These are phyloP conservation scores for Macroteleia sp. DNA, from an alignment of 2,888 invertebrate species.

Conservation along the genomic window DNA sequence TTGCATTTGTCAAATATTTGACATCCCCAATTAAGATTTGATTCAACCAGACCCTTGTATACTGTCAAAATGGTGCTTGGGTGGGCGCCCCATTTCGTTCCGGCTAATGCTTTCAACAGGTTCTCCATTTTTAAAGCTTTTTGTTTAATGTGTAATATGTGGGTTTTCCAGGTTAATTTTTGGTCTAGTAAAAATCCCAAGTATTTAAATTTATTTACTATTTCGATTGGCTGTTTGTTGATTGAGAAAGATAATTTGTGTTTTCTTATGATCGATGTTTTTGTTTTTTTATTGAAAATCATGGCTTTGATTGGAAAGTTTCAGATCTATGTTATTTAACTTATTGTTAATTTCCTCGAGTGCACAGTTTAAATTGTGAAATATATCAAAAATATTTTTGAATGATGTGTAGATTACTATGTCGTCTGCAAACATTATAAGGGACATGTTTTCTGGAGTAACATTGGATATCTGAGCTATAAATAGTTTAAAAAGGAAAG, in stretches of 20 bases:
- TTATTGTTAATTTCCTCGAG: neutral
- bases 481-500: neutral
- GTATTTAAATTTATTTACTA: neutral
- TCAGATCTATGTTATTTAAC: neutral
- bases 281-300: neutral
- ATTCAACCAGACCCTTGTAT: neutral
- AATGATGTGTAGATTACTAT: neutral
- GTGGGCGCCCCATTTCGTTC: neutral
- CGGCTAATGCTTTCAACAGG: neutral
- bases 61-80: neutral
- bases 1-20: neutral
- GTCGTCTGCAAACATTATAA: neutral
- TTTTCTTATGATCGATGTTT: neutral
- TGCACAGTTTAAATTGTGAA: neutral
- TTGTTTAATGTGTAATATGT: neutral
- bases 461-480: neutral
- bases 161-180: neutral
- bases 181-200: neutral
- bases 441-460: no score
- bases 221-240: neutral
- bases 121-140: neutral
- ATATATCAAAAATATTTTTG: neutral
- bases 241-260: neutral
- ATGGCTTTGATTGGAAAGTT: neutral
- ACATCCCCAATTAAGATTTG: conserved; percentile 3